Conservation (phyloP, 2,888 invertebrate species). For the Druceiella hillmani region DNA sequence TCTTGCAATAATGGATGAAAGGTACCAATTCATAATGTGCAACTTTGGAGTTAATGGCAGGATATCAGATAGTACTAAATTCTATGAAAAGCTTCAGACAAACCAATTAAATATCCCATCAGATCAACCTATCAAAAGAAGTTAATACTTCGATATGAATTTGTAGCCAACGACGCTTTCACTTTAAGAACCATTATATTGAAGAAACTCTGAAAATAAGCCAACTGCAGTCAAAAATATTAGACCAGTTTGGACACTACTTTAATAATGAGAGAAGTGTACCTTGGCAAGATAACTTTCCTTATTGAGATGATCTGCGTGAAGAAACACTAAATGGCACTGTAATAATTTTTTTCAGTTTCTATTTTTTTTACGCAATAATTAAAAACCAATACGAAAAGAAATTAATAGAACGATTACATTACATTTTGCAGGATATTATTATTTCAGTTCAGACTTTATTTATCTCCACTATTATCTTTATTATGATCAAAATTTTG, state of each 20-base stretch:
- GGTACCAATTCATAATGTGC: conserved; percentile 1
- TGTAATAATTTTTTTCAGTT: too few relatives aligned
- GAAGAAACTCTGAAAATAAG: conserved; percentile 1
- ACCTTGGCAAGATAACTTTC: too few relatives aligned
- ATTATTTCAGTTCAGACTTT: too few relatives aligned
- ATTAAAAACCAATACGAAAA: too few relatives aligned
- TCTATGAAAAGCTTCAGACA: conserved; percentile 1
- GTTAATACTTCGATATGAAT: neutral
- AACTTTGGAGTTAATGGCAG: conserved; percentile 1
- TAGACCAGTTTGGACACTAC: too few relatives aligned
- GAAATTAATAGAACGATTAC: too few relatives aligned
- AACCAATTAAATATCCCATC: conserved; percentile 1
- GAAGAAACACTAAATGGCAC: conserved; percentile 1
- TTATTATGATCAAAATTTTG: too few relatives aligned
- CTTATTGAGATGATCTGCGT: neutral
- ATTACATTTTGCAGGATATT: too few relatives aligned
- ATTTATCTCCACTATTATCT: too few relatives aligned
- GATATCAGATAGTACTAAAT: conserved; percentile 1
- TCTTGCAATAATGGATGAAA: neutral
- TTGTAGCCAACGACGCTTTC: neutral
- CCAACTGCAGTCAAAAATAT: conserved; percentile 1
- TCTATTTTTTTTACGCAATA: too few relatives aligned
- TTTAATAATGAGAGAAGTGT: too few relatives aligned
- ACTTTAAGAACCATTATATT: neutral
- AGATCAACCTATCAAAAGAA: conserved; percentile 1